Evolutionary conservation across 2,888 invertebrate genomes (phyloP).

Genomic region (Drosophila melanosoma): DNA sequence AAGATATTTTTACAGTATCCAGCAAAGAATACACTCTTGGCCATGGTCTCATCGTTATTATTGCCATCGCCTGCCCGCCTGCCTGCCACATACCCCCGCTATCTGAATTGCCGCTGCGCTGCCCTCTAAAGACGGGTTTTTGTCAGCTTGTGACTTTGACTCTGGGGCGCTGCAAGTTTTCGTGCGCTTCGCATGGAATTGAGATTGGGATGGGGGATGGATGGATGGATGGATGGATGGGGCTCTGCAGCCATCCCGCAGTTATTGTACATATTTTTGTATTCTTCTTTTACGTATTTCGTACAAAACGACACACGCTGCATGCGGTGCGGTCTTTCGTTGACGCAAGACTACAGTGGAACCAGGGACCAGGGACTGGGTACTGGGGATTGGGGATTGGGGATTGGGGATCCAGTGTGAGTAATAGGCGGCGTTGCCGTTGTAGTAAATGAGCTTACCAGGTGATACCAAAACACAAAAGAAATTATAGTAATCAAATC

Average conservation of each 20-base stretch:
- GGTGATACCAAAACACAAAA: slow-evolving; percentile 82
- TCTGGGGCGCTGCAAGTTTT: slow-evolving; percentile 60
- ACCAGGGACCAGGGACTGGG: not conserved
- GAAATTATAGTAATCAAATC: slow-evolving; percentile 81
- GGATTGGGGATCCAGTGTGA: slow-evolving; percentile 71
- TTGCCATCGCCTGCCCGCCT: slow-evolving; percentile 17
- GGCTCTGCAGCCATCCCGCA: slow-evolving; percentile 62
- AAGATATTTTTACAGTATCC: slow-evolving; percentile 78
- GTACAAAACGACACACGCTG: slow-evolving; percentile 81
- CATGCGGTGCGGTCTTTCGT: slow-evolving; percentile 75
- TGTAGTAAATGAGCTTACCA: slow-evolving; percentile 82
- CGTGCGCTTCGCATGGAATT: slow-evolving; percentile 20
- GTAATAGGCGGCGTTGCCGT: slow-evolving; percentile 83
- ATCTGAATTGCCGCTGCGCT: not conserved
- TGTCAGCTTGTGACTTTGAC: slow-evolving; percentile 70
- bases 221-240: slow-evolving; percentile 12
- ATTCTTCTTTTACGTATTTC: slow-evolving; percentile 30
- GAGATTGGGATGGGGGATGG: slow-evolving; percentile 23
- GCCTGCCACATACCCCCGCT: not conserved
- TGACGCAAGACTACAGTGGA: slow-evolving; percentile 13
- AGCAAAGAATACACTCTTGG: slow-evolving; percentile 42
- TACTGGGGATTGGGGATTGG: not conserved
- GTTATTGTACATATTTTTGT: slow-evolving; percentile 58
- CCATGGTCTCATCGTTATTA: slow-evolving; percentile 64
- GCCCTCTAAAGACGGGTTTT: slow-evolving; percentile 56